Percentiles rank a stretch among this genome's conserved stretches.
Evolutionary conservation across 2,113 vertebrate species (phyloP).

Genomic region (Balaenoptera acutorostrata): DNA sequence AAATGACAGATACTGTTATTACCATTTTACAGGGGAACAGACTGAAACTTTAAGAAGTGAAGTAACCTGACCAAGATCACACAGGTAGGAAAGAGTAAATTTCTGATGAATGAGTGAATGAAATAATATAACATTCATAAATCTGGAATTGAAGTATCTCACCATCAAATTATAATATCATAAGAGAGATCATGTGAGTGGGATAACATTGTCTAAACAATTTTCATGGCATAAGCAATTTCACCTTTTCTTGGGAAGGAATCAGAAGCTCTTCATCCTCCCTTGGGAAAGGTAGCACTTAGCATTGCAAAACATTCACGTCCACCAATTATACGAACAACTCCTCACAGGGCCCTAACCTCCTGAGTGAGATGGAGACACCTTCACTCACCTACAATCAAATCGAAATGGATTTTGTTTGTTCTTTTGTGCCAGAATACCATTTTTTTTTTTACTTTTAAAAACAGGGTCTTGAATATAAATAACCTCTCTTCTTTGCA

Average conservation of each 20-base stretch:
- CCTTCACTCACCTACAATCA: background rate
- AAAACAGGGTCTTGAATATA: background rate
- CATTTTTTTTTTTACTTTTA: conserved; percentile 10
- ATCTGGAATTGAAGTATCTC: background rate
- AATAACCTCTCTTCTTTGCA: background rate
- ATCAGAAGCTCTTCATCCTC: background rate
- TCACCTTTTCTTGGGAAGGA: conserved; percentile 12
- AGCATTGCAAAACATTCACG: background rate
- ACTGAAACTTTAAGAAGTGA: conserved; percentile 2
- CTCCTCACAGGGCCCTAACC: background rate
- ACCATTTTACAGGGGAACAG: background rate
- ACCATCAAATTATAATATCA: background rate
- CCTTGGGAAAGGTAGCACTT: background rate
- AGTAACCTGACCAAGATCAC: background rate
- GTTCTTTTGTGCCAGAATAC: background rate
- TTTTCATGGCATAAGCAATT: background rate
- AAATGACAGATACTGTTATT: background rate
- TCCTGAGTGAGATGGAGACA: background rate
- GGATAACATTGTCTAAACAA: conserved; percentile 1
- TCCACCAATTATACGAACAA: background rate
- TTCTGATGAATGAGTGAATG: background rate
- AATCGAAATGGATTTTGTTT: background rate
- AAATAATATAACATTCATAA: background rate
- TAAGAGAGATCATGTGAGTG: background rate
- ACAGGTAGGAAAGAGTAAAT: background rate